These are phyloP conservation scores for Yponomeuta cagnagella DNA, from an alignment of 2,888 invertebrate species.

Conservation along the genomic window DNA sequence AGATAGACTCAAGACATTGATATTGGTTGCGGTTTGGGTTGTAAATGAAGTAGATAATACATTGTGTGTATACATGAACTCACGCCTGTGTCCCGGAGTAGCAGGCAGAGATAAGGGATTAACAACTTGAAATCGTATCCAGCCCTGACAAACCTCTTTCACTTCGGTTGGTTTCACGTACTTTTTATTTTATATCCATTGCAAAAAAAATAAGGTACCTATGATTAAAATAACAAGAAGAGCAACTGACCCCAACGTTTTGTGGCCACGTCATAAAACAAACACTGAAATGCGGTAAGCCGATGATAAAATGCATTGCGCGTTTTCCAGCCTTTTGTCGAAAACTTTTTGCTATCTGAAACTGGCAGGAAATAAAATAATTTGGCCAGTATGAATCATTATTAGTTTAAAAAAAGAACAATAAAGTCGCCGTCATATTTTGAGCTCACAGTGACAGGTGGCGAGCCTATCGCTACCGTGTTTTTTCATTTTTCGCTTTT, in stretches of 20 bases:
- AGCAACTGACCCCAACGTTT: not conserved
- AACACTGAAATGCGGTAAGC: not conserved
- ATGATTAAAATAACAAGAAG: not conserved
- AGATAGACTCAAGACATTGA: too few relatives aligned
- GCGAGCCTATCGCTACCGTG: not conserved
- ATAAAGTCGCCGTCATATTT: not conserved
- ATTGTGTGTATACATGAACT: too few relatives aligned
- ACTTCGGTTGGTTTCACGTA: too few relatives aligned
- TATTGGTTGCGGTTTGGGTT: too few relatives aligned
- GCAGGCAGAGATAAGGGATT: too few relatives aligned
- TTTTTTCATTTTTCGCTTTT: not conserved
- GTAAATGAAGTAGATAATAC: too few relatives aligned
- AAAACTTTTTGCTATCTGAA: constrained; percentile 1
- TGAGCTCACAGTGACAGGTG: not conserved
- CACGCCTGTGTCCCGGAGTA: too few relatives aligned
- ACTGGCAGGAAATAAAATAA: not conserved
- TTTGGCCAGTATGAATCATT: not conserved
- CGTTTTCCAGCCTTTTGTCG: not conserved
- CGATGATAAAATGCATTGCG: not conserved
- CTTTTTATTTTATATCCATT: too few relatives aligned
- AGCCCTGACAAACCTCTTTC: too few relatives aligned
- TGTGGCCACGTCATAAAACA: not conserved
- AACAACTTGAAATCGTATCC: too few relatives aligned
- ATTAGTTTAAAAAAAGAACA: not conserved
- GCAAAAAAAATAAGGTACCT: too few relatives aligned